Conservation (phyloP, 2,797 vertebrate species). For the Eupleurogrammus muticus region DNA sequence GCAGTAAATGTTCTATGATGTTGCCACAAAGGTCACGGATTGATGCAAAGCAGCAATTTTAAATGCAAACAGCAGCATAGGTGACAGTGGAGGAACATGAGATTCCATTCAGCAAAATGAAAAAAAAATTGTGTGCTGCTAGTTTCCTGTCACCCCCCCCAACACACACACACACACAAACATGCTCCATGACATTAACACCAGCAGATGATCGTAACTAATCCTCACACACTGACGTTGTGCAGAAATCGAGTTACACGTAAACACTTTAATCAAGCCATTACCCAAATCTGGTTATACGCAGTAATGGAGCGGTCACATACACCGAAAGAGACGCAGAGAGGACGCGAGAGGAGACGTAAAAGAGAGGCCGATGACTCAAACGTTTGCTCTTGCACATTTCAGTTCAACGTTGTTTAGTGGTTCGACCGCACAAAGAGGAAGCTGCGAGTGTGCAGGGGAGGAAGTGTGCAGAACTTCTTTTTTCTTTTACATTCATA, state of each 20-base stretch:
- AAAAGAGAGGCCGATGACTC: constrained; percentile 57
- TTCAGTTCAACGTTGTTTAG: constrained; percentile 53
- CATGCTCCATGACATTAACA: constrained; percentile 8
- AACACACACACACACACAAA: too few relatives aligned
- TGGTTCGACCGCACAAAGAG: constrained; percentile 23
- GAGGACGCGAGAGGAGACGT: constrained; percentile 60
- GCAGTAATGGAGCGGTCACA: constrained; percentile 25
- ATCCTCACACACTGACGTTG: constrained; percentile 25
- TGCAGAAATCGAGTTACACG: constrained; percentile 47
- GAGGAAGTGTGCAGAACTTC: constrained; percentile 30
- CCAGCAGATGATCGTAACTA: constrained; percentile 2
- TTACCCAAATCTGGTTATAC: constrained; percentile 44
- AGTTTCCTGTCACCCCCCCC: constrained; percentile 28
- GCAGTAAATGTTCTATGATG: background rate
- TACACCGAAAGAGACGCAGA: constrained; percentile 36
- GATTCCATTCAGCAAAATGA: constrained; percentile 20
- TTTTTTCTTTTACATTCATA: too few relatives aligned
- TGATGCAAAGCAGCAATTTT: background rate
- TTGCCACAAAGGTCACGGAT: background rate
- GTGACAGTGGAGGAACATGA: constrained; percentile 7
- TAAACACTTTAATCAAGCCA: constrained; percentile 49
- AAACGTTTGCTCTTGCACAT: constrained; percentile 46
- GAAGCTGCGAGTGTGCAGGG: constrained; percentile 18
- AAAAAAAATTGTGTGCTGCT: constrained; percentile 15
- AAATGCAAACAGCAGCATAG: background rate